These are phyloP conservation scores for Pseudomugil tenellus DNA, from an alignment of 2,797 vertebrate genomes.

Conservation along the genomic window DNA sequence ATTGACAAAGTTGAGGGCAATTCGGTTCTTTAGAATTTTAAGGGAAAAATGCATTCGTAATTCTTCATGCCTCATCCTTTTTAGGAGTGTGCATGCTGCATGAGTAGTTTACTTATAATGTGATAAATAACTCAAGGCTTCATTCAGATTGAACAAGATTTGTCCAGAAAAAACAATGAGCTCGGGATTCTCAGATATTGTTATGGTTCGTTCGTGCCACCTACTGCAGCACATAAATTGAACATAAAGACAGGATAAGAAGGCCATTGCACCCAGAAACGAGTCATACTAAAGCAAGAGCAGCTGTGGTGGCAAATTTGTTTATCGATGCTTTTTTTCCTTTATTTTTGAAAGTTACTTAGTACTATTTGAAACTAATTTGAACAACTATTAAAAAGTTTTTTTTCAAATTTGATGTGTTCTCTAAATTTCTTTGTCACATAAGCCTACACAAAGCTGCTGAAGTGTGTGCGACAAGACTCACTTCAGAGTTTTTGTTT, in stretches of 20 bases:
- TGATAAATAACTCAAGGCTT: background rate
- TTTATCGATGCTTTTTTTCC: too few species aligned
- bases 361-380: background rate
- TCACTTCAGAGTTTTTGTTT: constrained; percentile 24
- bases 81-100: background rate
- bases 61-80: background rate
- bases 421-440: constrained; percentile 1
- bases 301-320: background rate
- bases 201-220: background rate
- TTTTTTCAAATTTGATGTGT: background rate
- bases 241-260: background rate
- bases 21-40: background rate
- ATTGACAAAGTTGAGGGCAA: background rate
- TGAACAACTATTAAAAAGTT: background rate
- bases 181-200: background rate
- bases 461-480: background rate
- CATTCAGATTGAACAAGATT: background rate
- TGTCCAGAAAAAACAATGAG: background rate
- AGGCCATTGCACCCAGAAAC: background rate
- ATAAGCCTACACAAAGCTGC: constrained; percentile 1
- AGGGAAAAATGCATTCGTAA: too few species aligned
- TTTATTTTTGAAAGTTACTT: background rate
- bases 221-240: background rate
- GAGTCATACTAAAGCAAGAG: background rate
- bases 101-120: background rate